Evolutionary conservation across 53 echinoderm and acorn worm species (phyloP), one percentile per base, ranked within the genome.

Genomic region (Mesocentrotus franciscanus): DNA sequence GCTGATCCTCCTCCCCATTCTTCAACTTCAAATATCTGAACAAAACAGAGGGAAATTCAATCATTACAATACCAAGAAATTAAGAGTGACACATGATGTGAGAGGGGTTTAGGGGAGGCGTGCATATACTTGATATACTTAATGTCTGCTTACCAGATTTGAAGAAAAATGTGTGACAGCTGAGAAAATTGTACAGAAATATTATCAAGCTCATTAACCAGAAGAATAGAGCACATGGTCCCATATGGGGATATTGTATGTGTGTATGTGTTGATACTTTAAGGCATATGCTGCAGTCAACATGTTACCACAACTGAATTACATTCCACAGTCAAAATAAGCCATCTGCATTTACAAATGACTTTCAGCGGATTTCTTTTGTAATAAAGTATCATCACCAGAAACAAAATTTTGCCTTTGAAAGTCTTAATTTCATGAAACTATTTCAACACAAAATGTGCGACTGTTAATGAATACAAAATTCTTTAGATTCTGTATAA

Each of bases 21-120:
- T 57, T 92, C 6, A 10, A 15, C 58, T 91, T 90, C 89, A 97
- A 97, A 81, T 97, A 97, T 62, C 97, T 97, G 62, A 12, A 89
- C 56, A 56, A 87, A 58, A 56, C 8, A 58, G 12, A 27, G 16
- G 84, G 27, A 87, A 9, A 81, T 76, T 13, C 76, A 15, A 81
- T 39, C 0, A 18, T 81, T 0, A 42, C 81, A 81, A 64, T 17
- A 76, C 14, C 32, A 32, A 68, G 68, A 74, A 74, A 74, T 12
- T 74, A 1, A 30, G 74, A 12, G 14, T 9, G 6, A 74, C 74
- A 74, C 74, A 32, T 74, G 9, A 68, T 68, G 68, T 68, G 8
- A 68, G 20, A 68, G 68, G 68, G 68, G 6, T 49, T 49, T 5
- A 5, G 49, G 49, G 49, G 6, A 49, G 49, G 3, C 49, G 6